These are phyloP conservation scores for Chrysoperla carnea DNA, from an alignment of 1,140 invertebrate species.

Conservation along the genomic window DNA sequence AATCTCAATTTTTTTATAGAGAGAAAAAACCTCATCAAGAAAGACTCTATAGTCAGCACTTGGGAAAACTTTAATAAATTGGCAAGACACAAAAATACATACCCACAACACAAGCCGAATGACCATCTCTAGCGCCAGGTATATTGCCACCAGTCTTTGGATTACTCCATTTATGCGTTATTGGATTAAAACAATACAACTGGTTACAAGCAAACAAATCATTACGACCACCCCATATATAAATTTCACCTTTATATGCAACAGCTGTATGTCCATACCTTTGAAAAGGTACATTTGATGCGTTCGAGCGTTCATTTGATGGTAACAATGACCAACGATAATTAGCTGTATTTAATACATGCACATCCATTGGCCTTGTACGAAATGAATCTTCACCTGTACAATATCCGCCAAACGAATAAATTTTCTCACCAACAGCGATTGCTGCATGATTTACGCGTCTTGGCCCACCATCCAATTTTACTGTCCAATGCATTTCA, in stretches of 20 bases:
- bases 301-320: slow-evolving; percentile 11
- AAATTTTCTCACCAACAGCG: slow-evolving; percentile 59
- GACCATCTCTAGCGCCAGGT: slow-evolving; percentile 73
- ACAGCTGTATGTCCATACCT: slow-evolving; percentile 82
- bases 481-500: slow-evolving; percentile 56
- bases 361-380: slow-evolving; percentile 64
- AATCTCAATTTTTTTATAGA: no score
- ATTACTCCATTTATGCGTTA: slow-evolving; percentile 43
- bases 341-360: slow-evolving; percentile 64
- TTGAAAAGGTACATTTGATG: slow-evolving; percentile 28
- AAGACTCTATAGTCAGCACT: no score
- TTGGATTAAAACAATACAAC: slow-evolving; percentile 66
- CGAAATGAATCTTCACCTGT: slow-evolving; percentile 55
- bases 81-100: no score
- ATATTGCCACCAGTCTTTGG: slow-evolving; percentile 42
- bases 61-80: no score
- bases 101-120: slow-evolving; percentile 67
- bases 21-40: no score
- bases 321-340: slow-evolving; percentile 31
- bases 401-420: slow-evolving; percentile 82
- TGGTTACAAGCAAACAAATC: slow-evolving; percentile 61
- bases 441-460: slow-evolving; percentile 84
- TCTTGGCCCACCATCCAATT: slow-evolving; percentile 62
- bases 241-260: slow-evolving; percentile 53
- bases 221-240: slow-evolving; percentile 82